phyloP scores from a whole-genome alignment of 2,113 vertebrate species.

The Rhynchomys soricoides region DNA sequence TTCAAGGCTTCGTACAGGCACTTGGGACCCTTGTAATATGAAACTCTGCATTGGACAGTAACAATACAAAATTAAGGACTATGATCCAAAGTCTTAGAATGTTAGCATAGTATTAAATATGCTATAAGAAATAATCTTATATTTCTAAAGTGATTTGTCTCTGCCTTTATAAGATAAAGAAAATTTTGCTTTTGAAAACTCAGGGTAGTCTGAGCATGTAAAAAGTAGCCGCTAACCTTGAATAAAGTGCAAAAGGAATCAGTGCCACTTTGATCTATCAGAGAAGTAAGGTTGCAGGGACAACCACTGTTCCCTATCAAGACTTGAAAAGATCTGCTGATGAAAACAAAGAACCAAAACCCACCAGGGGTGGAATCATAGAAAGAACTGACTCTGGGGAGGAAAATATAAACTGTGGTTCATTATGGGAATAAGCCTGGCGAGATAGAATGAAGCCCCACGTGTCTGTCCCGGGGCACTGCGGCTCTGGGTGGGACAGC shows the following conservation, averaged over 20 bases:
- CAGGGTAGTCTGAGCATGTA: neutral
- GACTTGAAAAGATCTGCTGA: accelerated
- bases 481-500: too few species aligned
- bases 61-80: neutral
- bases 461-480: too few species aligned
- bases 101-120: neutral
- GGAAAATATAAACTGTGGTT: too few species aligned
- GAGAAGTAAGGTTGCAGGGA: neutral
- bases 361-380: neutral
- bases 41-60: neutral
- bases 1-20: neutral
- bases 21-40: neutral
- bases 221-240: neutral
- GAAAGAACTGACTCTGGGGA: neutral
- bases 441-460: too few species aligned
- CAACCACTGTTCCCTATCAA: neutral
- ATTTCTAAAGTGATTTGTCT: neutral
- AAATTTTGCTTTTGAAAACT: neutral
- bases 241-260: neutral
- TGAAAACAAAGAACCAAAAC: neutral
- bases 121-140: neutral
- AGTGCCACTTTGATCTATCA: neutral
- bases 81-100: neutral
- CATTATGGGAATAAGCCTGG: too few species aligned
- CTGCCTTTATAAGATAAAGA: neutral